These are phyloP conservation scores for Drosophila mettleri DNA, from an alignment of 2,888 invertebrate genomes.

Conservation along the genomic window DNA sequence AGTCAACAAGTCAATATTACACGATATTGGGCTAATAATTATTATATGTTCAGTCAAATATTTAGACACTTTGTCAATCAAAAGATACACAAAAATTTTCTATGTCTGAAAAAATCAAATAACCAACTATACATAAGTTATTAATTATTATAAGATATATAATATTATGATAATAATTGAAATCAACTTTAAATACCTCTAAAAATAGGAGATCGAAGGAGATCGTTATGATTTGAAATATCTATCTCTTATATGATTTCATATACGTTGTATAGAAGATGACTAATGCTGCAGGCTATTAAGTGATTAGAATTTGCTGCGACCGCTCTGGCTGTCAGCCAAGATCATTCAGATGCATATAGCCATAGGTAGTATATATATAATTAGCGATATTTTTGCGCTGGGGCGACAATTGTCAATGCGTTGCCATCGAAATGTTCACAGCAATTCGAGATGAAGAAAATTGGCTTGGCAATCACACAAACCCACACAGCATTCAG, in stretches of 20 bases:
- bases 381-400: background rate
- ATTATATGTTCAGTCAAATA: too few species aligned
- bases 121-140: too few species aligned
- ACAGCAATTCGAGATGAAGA: slow-evolving; percentile 15
- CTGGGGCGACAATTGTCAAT: slow-evolving; percentile 7
- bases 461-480: slow-evolving; percentile 32
- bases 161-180: too few species aligned
- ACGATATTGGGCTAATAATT: too few species aligned
- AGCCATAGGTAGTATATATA: background rate
- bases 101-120: too few species aligned
- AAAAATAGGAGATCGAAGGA: background rate
- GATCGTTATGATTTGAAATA: too few species aligned
- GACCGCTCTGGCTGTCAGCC: background rate
- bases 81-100: too few species aligned
- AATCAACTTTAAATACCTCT: too few species aligned
- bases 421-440: background rate
- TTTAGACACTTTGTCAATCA: too few species aligned
- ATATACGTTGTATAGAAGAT: background rate
- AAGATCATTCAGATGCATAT: slow-evolving; percentile 3
- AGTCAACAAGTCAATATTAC: too few species aligned
- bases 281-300: background rate
- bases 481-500: background rate
- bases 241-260: too few species aligned
- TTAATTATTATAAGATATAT: too few species aligned
- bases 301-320: background rate